Evolutionary conservation across 2,113 vertebrate species (phyloP).

Genomic region (Marmota monax): DNA sequence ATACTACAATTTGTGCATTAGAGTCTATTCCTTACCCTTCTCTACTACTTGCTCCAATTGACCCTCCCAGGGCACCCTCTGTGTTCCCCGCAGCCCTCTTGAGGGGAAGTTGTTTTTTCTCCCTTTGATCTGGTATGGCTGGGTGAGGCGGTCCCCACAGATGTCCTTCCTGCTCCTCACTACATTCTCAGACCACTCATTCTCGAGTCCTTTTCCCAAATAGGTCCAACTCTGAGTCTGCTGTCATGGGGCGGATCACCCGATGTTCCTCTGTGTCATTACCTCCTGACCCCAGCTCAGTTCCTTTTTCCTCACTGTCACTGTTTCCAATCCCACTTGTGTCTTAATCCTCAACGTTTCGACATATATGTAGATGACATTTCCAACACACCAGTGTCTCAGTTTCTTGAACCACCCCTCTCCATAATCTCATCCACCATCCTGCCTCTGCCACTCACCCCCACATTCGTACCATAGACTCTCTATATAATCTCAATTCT

Average conservation of each 20-base stretch:
- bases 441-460: neutral
- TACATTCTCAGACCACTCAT: neutral
- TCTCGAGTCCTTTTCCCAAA: neutral
- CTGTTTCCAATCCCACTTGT: neutral
- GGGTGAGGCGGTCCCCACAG: neutral
- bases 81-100: neutral
- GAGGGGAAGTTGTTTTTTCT: too few species aligned
- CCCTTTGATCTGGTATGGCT: too few species aligned
- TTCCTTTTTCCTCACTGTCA: neutral
- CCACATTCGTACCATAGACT: too few species aligned
- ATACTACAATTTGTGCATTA: too few species aligned
- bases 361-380: accelerated
- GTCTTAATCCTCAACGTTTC: neutral
- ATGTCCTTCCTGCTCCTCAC: neutral
- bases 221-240: neutral
- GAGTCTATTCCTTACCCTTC: neutral
- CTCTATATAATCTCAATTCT: accelerated
- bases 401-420: neutral
- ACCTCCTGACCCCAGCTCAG: neutral
- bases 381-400: neutral
- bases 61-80: accelerated
- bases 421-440: neutral
- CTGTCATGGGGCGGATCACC: neutral
- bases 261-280: neutral
- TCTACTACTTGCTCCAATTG: too few species aligned